Evolutionary conservation across 2,113 vertebrate species (phyloP).

Genomic region (Hoplias malabaricus): DNA sequence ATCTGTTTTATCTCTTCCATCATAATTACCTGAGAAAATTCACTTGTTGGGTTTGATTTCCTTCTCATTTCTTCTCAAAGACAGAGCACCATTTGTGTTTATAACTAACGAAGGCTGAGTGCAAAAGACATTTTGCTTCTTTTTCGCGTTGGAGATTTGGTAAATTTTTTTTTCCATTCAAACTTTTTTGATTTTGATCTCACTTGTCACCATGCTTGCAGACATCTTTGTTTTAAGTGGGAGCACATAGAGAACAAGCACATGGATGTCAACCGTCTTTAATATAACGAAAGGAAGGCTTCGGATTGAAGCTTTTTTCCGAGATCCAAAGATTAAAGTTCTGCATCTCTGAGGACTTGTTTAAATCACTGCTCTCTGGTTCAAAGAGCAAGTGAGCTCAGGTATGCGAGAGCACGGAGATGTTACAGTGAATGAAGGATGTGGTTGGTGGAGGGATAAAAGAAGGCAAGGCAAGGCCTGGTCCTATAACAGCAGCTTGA

Average conservation of each 20-base stretch:
- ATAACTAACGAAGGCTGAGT: constrained; percentile 35
- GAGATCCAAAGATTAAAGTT: neutral
- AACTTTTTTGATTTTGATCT: constrained; percentile 8
- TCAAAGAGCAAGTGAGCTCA: constrained; percentile 4
- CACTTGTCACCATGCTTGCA: neutral
- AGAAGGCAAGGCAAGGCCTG: neutral
- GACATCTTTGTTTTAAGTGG: neutral
- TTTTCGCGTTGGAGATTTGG: neutral
- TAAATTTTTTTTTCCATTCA: constrained; percentile 6
- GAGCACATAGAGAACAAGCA: neutral
- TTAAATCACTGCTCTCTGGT: neutral
- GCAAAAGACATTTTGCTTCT: neutral
- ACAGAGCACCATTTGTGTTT: constrained; percentile 29
- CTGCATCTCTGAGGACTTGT: neutral
- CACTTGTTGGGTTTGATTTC: constrained; percentile 32
- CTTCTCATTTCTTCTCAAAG: constrained; percentile 30
- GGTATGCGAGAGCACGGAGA: neutral
- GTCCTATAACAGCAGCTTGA: constrained; percentile 26
- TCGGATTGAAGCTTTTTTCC: neutral
- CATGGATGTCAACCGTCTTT: neutral
- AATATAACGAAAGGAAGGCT: neutral
- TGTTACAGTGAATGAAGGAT: neutral
- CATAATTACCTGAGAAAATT: constrained; percentile 50
- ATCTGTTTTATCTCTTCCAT: constrained; percentile 39
- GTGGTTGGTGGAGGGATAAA: neutral